Evolutionary conservation across 2,113 vertebrate genomes (phyloP), one percentile per base, ranked within the genome.

Genomic region (Chloebia gouldiae): DNA sequence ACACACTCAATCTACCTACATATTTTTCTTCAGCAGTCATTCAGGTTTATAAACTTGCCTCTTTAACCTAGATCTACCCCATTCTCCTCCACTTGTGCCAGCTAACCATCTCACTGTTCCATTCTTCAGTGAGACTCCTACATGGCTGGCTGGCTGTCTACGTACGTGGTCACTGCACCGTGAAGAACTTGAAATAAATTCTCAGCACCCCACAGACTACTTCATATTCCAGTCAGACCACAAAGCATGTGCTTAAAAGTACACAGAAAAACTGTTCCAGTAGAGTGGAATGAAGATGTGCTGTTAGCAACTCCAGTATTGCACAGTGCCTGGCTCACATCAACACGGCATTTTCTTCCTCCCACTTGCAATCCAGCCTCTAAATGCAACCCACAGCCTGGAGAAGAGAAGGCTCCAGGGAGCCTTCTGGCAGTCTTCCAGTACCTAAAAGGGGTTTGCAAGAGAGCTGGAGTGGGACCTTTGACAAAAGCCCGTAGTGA

Each of bases 151-250:
- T 70, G 57, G 60, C 50, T 76, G 66, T 37, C 81, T 54, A 68
- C 2, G 0, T 30, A 39, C 0, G 7, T 14, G 49, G 53, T 54
- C 89, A 57, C 23, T 2, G 33, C 33, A 79, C 70, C 0, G 0
- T 76, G 84, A 81, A 89, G 63, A 88, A 45, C 35, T 22, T 40
- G 40, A 90, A 90, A 85, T n/a, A 82, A 80, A 80, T 69, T 49
- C 75, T 86, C 82, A 61, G 61, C 2, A 18, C 66, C 90, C 53
- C 44, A 53, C n/a, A 50, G 69, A 54, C 50, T 54, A 33, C 57
- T 87, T 85, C 57, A 75, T 44, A 92, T 93, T 95, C 51, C 42
- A 68, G 72, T 78, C 86, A 91, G 84, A 56, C 27, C 72, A 60
- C 54, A 63, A 86, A 5, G 4, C 1, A 5, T 5, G 4, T 35